Evolutionary conservation across 2,797 vertebrate species (phyloP), one percentile per base, ranked within the genome.

Genomic region (Siniperca scherzeri): DNA sequence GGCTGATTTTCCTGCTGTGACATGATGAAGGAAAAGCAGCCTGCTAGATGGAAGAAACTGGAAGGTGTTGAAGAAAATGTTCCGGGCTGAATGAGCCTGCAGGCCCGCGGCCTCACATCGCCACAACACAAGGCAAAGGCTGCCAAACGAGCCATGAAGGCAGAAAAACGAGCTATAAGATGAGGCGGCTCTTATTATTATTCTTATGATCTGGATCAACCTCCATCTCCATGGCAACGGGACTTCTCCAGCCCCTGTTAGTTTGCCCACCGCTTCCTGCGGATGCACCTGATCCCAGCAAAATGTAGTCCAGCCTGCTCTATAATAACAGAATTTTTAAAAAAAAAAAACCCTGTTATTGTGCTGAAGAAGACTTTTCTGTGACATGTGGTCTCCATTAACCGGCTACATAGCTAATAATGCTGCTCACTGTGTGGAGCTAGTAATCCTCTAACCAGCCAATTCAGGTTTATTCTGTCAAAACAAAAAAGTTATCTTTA

Each of bases 101-200:
- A 92, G 92, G 92, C 84, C 90, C 90, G 21, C 80, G 77, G 88
- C 91, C 89, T 77, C 83, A 30, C 84, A 8, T 12, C 85, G 82
- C 44, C 22, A 19, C 59, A 27, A 27, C 67, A 59, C 59, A 3
- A 14, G 25, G 8, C 50, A 52, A 21, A 10, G 56, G 59, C 74
- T 40, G 36, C 53, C 42, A 50, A 36, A 50, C 46, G 36, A 74
- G 67, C 33, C 44, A 8, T 40, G 38, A 46, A 77, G 50, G 60
- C 33, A 36, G 21, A 38, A 44, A 36, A 25, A 13, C 40, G 6
- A 16, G n/a, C 6, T 14, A 5, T 11, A 17, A 8, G 38, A 70
- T 30, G 4, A 36, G 50, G 30, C 67, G 55, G 69, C 38, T 82
- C 14, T 77, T 68, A 46, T 78, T 27, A 36, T 77, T 48, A 36